Conservation (phyloP, 2,797 vertebrate species). For the Pseudomugil tenellus region DNA sequence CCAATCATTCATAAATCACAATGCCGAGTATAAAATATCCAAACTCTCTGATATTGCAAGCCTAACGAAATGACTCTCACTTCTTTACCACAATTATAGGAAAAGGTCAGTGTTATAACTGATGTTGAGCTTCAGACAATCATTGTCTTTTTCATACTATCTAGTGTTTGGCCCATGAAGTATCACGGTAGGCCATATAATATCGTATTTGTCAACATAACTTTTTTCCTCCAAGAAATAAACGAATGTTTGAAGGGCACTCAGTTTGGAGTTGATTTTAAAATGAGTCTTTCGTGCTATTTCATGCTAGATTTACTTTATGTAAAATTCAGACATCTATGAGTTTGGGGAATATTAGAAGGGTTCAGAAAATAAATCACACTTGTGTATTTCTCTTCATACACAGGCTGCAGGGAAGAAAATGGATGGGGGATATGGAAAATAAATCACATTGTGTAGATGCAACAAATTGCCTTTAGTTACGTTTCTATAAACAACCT, state of each 20-base stretch:
- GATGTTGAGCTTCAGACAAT: conserved; percentile 62
- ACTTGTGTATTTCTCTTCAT: conserved; percentile 67
- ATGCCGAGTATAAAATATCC: conserved; percentile 68
- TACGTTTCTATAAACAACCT: not conserved
- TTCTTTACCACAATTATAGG: conserved; percentile 72
- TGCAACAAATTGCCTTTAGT: conserved; percentile 14
- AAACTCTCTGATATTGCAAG: conserved; percentile 68
- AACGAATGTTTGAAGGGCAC: conserved; percentile 49
- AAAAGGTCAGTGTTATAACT: conserved; percentile 76
- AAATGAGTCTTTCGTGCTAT: no score
- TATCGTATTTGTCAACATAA: conserved; percentile 51
- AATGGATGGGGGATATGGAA: conserved; percentile 20
- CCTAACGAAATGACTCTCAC: conserved; percentile 73
- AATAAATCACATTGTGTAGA: conserved; percentile 46
- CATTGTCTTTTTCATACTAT: conserved; percentile 68
- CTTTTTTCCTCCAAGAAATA: conserved; percentile 16
- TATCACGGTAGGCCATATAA: conserved; percentile 40
- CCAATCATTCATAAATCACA: conserved; percentile 72
- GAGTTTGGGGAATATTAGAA: conserved; percentile 68
- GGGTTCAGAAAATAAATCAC: conserved; percentile 59
- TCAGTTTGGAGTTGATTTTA: conserved; percentile 56
- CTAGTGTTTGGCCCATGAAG: conserved; percentile 52
- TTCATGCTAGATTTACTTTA: conserved; percentile 65
- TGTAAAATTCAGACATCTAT: conserved; percentile 68
- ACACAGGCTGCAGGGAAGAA: conserved; percentile 31